These are phyloP conservation scores for Myrmecobius fasciatus DNA, from an alignment of 2,113 vertebrate species.

Conservation along the genomic window DNA sequence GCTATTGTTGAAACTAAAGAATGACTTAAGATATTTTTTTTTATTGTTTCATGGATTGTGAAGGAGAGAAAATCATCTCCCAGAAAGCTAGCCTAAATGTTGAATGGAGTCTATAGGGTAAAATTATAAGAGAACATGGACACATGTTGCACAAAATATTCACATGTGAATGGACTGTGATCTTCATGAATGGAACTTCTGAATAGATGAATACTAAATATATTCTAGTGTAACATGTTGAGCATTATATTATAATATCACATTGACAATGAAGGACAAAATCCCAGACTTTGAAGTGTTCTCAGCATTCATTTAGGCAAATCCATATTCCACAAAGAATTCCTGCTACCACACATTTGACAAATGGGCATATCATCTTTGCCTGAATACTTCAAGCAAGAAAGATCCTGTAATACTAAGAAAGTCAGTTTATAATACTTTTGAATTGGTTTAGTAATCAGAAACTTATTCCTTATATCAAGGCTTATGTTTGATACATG, in stretches of 20 bases:
- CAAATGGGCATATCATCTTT: neutral
- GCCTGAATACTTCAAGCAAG: neutral
- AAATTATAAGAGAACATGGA: neutral
- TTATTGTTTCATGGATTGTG: neutral
- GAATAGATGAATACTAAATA: neutral
- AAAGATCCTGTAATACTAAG: neutral
- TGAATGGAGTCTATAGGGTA: neutral
- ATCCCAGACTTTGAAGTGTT: neutral
- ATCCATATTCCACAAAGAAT: neutral
- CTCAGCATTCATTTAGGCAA: neutral
- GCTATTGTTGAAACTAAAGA: neutral
- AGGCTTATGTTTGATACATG: neutral
- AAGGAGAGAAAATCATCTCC: neutral
- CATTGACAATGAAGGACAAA: neutral
- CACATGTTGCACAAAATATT: neutral
- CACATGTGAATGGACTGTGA: neutral
- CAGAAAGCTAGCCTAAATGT: neutral
- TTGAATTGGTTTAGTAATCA: neutral
- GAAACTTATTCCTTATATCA: neutral
- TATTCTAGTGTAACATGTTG: neutral
- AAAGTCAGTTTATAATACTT: neutral
- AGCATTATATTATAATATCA: neutral
- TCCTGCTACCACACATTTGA: neutral
- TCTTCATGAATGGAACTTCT: neutral
- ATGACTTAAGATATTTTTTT: neutral